Evolutionary conservation across 1,140 invertebrate species (phyloP), one percentile per base, ranked within the genome.

Genomic region (Sycobia sp.): DNA sequence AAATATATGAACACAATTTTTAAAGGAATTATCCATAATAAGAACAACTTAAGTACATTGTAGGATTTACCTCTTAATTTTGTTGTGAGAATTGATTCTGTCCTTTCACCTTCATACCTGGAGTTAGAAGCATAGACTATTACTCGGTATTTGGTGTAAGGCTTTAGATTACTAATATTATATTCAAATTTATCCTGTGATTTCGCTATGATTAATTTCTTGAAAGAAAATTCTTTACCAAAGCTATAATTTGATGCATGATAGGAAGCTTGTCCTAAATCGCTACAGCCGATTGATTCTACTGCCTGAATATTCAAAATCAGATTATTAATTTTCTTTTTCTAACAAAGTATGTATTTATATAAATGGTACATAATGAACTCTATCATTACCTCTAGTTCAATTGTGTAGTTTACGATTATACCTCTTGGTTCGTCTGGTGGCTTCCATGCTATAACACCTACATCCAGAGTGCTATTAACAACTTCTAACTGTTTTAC

Each of bases 381-480:
- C n/a, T n/a, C n/a, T n/a, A n/a, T n/a, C n/a, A n/a, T 0, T 65
- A 65, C 62, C 43, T 55, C 8, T n/a, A 65, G 54, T 54, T 54
- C 62, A 5, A 44, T 14, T 7, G 62, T 65, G 16, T 65, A 65
- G 34, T 65, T 65, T 3, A 47, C 18, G n/a, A 65, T 46, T 59
- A 46, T 65, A 14, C 62, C 62, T 20, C 22, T 58, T 10, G 39
- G 4, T 10, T 39, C 59, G 0, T 38, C 18, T 16, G 62, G 62
- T 18, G 29, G 22, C 4, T 22, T 39, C 62, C 62, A 65, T 11
- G 5, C 14, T 22, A 59, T 1, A 4, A 2, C 1, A 47, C 51
- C 38, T 7, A 20, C 10, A 43, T 58, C 22, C 7, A 9, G 14
- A 7, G 13, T 9, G 32, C 20, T 29, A n/a, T 25, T 23, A 20